A percentile compares a stretch with the other conserved stretches of the same genome.
phyloP scores from a whole-genome alignment of 2,888 invertebrate genomes.

The Adelphocoris suturalis region DNA sequence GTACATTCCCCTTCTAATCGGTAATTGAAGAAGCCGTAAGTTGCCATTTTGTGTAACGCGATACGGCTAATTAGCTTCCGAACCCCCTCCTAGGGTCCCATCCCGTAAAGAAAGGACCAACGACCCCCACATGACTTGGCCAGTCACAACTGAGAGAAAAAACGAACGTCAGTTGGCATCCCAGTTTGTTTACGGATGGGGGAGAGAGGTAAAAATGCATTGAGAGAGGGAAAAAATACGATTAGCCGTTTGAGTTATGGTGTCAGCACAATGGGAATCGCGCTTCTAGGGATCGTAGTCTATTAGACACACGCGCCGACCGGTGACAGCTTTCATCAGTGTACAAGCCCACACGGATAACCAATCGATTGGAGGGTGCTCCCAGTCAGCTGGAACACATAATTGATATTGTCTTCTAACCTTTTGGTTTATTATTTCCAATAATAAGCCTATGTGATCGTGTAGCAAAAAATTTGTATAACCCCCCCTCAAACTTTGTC shows the following conservation, averaged over 20 bases:
- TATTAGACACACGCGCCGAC: slow-evolving; percentile 42
- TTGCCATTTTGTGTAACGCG: slow-evolving; percentile 45
- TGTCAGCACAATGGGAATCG: slow-evolving; percentile 46
- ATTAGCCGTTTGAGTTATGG: slow-evolving; percentile 63
- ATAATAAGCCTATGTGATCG: too few relatives aligned
- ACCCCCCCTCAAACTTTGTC: too few relatives aligned
- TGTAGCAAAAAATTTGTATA: too few relatives aligned
- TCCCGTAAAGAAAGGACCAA: neutral
- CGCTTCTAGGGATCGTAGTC: slow-evolving; percentile 9
- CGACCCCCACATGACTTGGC: slow-evolving; percentile 14
- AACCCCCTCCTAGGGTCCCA: neutral
- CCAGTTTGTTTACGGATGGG: slow-evolving; percentile 15
- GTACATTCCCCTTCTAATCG: neutral
- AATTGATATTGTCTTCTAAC: slow-evolving; percentile 13
- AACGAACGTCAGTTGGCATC: slow-evolving; percentile 59
- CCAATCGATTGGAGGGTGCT: slow-evolving; percentile 44
- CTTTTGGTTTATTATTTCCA: too few relatives aligned
- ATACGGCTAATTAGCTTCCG: slow-evolving; percentile 47
- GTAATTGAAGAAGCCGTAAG: slow-evolving; percentile 59
- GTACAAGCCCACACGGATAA: neutral
- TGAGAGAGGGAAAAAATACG: slow-evolving; percentile 29
- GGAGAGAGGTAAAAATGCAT: neutral
- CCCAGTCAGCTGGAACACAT: slow-evolving; percentile 1
- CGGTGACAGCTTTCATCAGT: slow-evolving; percentile 49
- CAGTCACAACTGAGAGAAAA: slow-evolving; percentile 46